A percentile compares a stretch with the other conserved stretches of the same genome.
Conservation (phyloP, 1,140 invertebrate genomes). For the Planococcus citri region DNA sequence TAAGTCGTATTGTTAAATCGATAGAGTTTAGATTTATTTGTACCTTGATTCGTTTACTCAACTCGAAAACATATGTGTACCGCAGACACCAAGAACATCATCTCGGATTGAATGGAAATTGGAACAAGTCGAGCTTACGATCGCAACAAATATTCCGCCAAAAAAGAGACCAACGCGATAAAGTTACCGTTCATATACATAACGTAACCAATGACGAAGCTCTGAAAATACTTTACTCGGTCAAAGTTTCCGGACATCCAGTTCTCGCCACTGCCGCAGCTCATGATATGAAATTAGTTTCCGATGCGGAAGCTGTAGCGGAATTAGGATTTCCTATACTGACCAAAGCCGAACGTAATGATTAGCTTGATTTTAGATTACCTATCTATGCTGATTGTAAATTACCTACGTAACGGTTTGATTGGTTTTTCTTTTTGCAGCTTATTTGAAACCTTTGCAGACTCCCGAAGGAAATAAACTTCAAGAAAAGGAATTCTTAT, state of each 20-base stretch:
- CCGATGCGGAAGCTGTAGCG: constrained; percentile 55
- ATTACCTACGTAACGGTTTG: not conserved
- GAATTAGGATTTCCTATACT: constrained; percentile 60
- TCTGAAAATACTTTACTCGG: constrained; percentile 49
- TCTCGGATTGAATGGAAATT: constrained; percentile 40
- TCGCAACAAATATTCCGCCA: constrained; percentile 10
- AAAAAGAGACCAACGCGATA: constrained; percentile 20
- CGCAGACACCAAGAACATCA: constrained; percentile 54
- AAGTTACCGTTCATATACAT: constrained; percentile 25
- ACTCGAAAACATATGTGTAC: too few relatives aligned
- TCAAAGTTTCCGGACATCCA: constrained; percentile 57
- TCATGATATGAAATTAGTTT: constrained; percentile 60
- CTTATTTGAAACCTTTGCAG: not conserved
- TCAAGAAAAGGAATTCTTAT: not conserved
- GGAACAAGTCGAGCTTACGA: constrained; percentile 15
- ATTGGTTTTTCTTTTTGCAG: not conserved
- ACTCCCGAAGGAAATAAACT: not conserved
- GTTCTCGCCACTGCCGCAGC: constrained; percentile 62
- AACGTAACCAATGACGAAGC: constrained; percentile 25
- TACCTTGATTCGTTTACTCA: too few relatives aligned
- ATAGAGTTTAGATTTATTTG: not conserved
- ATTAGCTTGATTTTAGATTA: not conserved
- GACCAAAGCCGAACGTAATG: constrained; percentile 70
- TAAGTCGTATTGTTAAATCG: not conserved
- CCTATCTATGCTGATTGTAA: too few relatives aligned